These are phyloP conservation scores for Patella ulyssiponensis DNA, from an alignment of 2,888 invertebrate species.

Conservation along the genomic window DNA sequence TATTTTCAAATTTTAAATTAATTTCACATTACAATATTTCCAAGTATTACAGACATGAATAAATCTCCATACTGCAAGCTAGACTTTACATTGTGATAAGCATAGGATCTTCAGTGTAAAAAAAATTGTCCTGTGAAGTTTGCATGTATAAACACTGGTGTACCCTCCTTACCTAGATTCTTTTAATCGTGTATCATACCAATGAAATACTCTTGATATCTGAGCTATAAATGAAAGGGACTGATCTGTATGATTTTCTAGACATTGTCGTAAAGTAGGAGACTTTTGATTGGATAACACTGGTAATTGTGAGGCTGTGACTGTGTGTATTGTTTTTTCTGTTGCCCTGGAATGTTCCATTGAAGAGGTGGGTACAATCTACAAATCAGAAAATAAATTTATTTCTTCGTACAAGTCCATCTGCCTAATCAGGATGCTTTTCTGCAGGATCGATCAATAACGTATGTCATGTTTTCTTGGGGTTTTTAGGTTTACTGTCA, in stretches of 20 bases:
- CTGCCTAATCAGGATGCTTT: too few relatives aligned
- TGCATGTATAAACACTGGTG: too few relatives aligned
- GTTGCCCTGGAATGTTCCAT: not conserved
- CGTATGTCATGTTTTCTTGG: too few relatives aligned
- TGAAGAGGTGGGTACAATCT: not conserved
- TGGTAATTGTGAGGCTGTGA: not conserved
- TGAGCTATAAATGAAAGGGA: not conserved
- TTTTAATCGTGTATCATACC: not conserved
- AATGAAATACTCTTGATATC: not conserved
- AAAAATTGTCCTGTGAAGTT: too few relatives aligned
- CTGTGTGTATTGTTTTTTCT: not conserved
- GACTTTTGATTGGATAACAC: not conserved
- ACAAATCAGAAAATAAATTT: not conserved
- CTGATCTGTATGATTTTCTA: not conserved
- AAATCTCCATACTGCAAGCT: too few relatives aligned
- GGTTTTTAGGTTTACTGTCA: too few relatives aligned
- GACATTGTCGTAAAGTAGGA: not conserved
- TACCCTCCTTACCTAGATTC: not conserved
- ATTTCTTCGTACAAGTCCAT: not conserved
- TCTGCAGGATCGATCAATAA: too few relatives aligned
- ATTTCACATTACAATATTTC: too few relatives aligned
- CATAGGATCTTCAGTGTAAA: too few relatives aligned
- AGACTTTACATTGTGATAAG: too few relatives aligned
- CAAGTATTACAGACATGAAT: too few relatives aligned
- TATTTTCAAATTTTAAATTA: too few relatives aligned